Conservation (phyloP, 2,797 vertebrate genomes). For the Aplochiton taeniatus region DNA sequence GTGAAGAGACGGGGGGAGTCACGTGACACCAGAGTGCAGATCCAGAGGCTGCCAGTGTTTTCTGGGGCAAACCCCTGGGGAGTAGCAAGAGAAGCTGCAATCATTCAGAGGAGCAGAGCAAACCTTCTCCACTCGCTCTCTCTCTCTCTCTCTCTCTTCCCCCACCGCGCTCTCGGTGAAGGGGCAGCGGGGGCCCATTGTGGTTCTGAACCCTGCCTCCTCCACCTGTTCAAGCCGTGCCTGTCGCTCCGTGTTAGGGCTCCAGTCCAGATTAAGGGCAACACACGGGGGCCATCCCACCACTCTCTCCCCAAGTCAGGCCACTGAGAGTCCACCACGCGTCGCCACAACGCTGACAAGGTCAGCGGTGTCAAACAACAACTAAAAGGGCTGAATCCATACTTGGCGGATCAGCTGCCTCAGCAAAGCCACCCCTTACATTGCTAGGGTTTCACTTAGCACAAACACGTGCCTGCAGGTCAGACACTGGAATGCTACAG, state of each 20-base stretch:
- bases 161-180: too few species aligned
- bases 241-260: too few species aligned
- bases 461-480: constrained; percentile 1
- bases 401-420: constrained; percentile 12
- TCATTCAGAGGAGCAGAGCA: constrained; percentile 29
- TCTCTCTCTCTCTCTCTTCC: constrained; percentile 13
- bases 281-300: too few species aligned
- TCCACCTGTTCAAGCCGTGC: background rate
- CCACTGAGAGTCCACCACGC: too few species aligned
- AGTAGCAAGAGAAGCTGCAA: constrained; percentile 25
- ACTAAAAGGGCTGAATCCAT: background rate
- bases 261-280: too few species aligned
- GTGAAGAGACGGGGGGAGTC: constrained; percentile 4
- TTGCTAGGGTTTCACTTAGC: background rate
- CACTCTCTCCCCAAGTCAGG: too few species aligned
- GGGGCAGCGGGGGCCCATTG: too few species aligned
- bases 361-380: background rate
- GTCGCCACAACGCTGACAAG: background rate
- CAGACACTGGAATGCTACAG: constrained; percentile 21
- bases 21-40: constrained; percentile 31
- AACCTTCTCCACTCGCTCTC: constrained; percentile 1
- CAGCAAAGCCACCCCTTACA: constrained; percentile 7
- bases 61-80: constrained; percentile 65
- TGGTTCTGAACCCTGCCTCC: background rate
- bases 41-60: constrained; percentile 46